Conservation (phyloP, 2,797 vertebrate genomes). For the Parambassis ranga region DNA sequence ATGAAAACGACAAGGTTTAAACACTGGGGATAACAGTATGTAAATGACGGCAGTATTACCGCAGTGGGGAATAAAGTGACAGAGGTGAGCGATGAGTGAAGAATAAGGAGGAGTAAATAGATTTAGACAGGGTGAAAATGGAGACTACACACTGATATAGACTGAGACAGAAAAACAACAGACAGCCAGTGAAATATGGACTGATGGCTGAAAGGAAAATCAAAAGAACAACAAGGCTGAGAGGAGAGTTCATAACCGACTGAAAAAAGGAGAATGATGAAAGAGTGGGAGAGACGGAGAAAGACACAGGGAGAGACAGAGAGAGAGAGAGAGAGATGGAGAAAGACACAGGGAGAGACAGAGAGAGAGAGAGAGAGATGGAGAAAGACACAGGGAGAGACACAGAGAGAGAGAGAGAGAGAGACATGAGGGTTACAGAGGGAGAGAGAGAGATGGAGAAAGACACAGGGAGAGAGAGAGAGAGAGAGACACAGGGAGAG, state of each 20-base stretch:
- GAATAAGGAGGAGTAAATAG: constrained; percentile 21
- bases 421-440: too few relatives aligned
- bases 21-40: background rate
- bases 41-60: background rate
- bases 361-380: constrained; percentile 17
- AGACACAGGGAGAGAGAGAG: background rate
- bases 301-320: background rate
- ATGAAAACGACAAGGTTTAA: background rate
- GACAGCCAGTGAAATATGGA: constrained; percentile 19
- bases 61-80: constrained; percentile 13
- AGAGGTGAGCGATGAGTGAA: constrained; percentile 2
- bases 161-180: background rate
- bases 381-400: background rate
- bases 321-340: background rate
- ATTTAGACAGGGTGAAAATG: constrained; percentile 20
- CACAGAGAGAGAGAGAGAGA: background rate
- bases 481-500: too few relatives aligned
- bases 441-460: constrained; percentile 4
- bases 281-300: constrained; percentile 7
- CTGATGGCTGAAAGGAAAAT: constrained; percentile 14
- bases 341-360: background rate
- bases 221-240: constrained; percentile 21
- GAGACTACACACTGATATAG: constrained; percentile 16
- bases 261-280: constrained; percentile 25
- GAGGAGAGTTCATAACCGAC: constrained; percentile 35